Percentiles rank a stretch among this genome's conserved stretches.
Conservation (phyloP, 2,113 vertebrate genomes). For the Propithecus coquereli region DNA sequence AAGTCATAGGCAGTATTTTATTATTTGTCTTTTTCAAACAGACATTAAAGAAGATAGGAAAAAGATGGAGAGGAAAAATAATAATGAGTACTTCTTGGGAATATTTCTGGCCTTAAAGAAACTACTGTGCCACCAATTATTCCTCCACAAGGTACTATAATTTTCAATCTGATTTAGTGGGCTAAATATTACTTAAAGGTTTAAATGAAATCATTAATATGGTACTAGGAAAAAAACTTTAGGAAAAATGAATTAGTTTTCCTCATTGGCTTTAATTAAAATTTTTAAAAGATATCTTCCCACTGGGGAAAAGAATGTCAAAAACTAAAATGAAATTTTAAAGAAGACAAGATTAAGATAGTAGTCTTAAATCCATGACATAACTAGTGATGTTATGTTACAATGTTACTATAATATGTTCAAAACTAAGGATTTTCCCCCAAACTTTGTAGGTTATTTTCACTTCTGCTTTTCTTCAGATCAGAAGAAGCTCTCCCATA, state of each 20-base stretch:
- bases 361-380: slow-evolving; percentile 26
- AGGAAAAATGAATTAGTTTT: slow-evolving; percentile 17
- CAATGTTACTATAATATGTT: neutral
- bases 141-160: neutral
- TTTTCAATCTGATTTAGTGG: slow-evolving; percentile 13
- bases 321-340: slow-evolving; percentile 45
- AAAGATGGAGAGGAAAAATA: neutral
- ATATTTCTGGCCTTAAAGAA: slow-evolving; percentile 36
- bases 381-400: neutral
- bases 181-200: slow-evolving; percentile 41
- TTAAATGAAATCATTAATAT: slow-evolving; percentile 30
- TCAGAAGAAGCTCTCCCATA: neutral
- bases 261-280: neutral
- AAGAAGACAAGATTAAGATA: slow-evolving; percentile 10
- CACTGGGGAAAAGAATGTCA: neutral
- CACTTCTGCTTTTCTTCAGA: neutral
- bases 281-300: slow-evolving; percentile 26
- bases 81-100: neutral
- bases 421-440: neutral
- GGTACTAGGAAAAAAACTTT: neutral
- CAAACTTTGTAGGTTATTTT: neutral
- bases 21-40: slow-evolving; percentile 37
- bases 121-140: slow-evolving; percentile 13
- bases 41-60: neutral
- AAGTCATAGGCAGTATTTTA: neutral